phyloP scores from a whole-genome alignment of 2,797 vertebrate genomes.

The Anguilla obscura region DNA sequence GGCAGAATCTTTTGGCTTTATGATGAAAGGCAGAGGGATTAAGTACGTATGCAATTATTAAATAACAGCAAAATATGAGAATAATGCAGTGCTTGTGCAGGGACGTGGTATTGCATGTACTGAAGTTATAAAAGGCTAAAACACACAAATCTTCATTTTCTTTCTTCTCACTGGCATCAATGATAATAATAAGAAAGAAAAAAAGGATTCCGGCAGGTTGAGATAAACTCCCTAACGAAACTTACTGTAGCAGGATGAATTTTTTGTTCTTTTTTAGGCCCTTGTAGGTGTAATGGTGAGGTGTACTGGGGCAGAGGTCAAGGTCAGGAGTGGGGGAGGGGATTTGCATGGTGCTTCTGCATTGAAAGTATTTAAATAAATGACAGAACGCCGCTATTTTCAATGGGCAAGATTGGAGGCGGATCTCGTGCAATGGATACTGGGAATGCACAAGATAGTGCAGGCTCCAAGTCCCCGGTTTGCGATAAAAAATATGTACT shows the following conservation, averaged over 20 bases:
- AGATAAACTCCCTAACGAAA: neutral
- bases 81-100: neutral
- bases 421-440: too few relatives aligned
- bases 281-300: neutral
- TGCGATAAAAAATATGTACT: too few relatives aligned
- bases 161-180: neutral
- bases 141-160: neutral
- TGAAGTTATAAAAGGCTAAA: neutral
- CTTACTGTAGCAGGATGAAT: neutral
- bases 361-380: too few relatives aligned
- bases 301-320: neutral
- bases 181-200: neutral
- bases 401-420: too few relatives aligned
- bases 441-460: too few relatives aligned
- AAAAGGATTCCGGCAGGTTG: too few relatives aligned
- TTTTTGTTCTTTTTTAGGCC: neutral
- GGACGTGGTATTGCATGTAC: too few relatives aligned
- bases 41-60: conserved; percentile 1
- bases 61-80: neutral
- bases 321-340: neutral
- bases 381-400: too few relatives aligned
- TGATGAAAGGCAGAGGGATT: neutral
- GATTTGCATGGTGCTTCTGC: too few relatives aligned
- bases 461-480: too few relatives aligned
- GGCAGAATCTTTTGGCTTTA: neutral